Evolutionary conservation across 2,113 vertebrate genomes (phyloP), one percentile per base, ranked within the genome.

Genomic region (Oriolus oriolus): DNA sequence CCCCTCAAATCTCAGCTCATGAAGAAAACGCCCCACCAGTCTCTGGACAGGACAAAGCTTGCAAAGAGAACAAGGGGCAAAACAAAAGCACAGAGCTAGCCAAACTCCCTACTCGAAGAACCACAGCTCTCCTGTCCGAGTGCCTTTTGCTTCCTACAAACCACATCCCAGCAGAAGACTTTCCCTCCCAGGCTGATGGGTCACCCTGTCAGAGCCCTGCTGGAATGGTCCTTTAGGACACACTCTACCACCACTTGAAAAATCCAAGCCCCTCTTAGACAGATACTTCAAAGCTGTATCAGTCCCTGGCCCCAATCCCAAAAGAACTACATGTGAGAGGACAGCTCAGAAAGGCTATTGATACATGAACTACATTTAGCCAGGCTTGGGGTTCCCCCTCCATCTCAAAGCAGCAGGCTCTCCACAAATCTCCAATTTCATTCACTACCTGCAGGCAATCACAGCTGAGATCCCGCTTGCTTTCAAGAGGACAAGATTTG

Each of bases 21-120:
- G 79, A 88, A 79, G 59, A 61, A 91, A 66, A 79, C 8, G 8
- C 9, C 64, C 64, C 64, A 70, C 56, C 33, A 59, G 52, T 15
- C 61, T 64, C 44, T 69, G 78, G 84, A 76, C 49, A 68, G 65
- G 78, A 87, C 39, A 83, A 95, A 89, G 87, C 73, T 47, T 56
- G 56, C 37, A 86, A 54, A 71, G 37, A 90, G 54, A 93, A 65
- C 31, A 50, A 52, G 26, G 47, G n/a, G 26, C 16, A 54, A 89
- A 84, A 44, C 41, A 87, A 87, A 81, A 75, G 49, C 47, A 37
- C 17, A 37, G 50, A 86, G n/a, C 9, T 74, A 44, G 61, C 31
- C 57, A 66, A 91, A 71, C 44, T 56, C 53, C 35, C 9, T 21
- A 49, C 13, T n/a, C 2, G 1, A 54, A 78, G 35, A 75, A 65